These are phyloP conservation scores for Amiota minor DNA, from an alignment of 2,888 invertebrate genomes.

Conservation along the genomic window DNA sequence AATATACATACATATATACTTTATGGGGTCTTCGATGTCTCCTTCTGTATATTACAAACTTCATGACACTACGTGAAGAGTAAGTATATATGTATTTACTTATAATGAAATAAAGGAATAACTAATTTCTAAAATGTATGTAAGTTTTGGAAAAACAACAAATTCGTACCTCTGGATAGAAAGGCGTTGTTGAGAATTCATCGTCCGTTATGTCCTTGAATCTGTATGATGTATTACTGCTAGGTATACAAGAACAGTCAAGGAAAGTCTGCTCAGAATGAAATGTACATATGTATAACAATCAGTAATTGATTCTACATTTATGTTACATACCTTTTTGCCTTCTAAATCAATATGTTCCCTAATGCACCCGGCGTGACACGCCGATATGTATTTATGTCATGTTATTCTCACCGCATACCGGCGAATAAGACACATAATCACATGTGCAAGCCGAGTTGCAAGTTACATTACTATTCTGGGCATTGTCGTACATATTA, in stretches of 20 bases:
- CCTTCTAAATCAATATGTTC: slow-evolving; percentile 72
- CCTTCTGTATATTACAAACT: too few species aligned
- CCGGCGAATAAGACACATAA: slow-evolving; percentile 82
- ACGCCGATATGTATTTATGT: slow-evolving; percentile 86
- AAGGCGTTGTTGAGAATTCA: neutral
- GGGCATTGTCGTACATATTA: slow-evolving; percentile 67
- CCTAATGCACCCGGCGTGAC: slow-evolving; percentile 83
- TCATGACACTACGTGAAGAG: too few species aligned
- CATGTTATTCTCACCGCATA: slow-evolving; percentile 79
- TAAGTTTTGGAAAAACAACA: too few species aligned
- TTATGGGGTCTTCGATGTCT: too few species aligned
- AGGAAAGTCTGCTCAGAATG: slow-evolving; percentile 58
- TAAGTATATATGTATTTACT: too few species aligned
- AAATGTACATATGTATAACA: neutral
- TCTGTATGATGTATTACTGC: slow-evolving; percentile 41
- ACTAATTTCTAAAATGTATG: too few species aligned
- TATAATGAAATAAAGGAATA: too few species aligned
- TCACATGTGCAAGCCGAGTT: slow-evolving; percentile 81
- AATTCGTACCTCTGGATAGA: neutral
- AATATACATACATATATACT: too few species aligned
- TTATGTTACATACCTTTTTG: slow-evolving; percentile 70
- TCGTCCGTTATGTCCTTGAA: neutral
- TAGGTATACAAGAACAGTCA: slow-evolving; percentile 68
- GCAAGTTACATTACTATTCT: slow-evolving; percentile 72
- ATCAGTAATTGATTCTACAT: neutral